Evolutionary conservation across 2,888 invertebrate genomes (phyloP).

Genomic region (Epinotia bilunana): DNA sequence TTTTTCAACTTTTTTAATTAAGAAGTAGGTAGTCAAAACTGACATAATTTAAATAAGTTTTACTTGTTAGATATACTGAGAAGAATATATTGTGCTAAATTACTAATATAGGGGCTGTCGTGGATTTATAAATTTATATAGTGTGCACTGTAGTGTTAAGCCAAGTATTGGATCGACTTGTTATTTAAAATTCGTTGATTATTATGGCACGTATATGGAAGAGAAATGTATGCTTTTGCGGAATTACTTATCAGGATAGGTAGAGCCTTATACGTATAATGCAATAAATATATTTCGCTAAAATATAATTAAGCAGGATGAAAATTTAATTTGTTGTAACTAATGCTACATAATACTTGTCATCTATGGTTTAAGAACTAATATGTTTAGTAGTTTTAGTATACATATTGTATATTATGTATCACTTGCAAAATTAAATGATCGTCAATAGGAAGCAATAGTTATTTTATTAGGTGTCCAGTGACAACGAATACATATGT

Average conservation of each 20-base stretch:
- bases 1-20: too few species aligned
- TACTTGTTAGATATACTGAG: not conserved
- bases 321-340: not conserved
- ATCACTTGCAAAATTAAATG: not conserved
- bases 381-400: not conserved
- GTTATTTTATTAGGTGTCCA: not conserved
- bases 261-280: constrained; percentile 14
- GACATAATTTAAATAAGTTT: not conserved
- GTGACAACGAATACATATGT: not conserved
- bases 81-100: constrained; percentile 28
- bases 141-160: constrained; percentile 11
- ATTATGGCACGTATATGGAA: not conserved
- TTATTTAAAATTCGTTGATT: not conserved
- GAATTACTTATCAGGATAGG: not conserved
- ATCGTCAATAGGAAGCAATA: not conserved
- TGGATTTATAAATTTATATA: constrained; percentile 7
- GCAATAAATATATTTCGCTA: constrained; percentile 24
- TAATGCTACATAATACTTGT: not conserved
- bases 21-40: not conserved
- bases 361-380: not conserved
- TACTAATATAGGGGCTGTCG: constrained; percentile 10
- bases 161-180: not conserved
- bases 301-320: not conserved
- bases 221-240: not conserved
- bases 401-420: not conserved